Base-by-base conservation (phyloP, 1,140 invertebrate genomes). In the Nylanderia fulva region DNA sequence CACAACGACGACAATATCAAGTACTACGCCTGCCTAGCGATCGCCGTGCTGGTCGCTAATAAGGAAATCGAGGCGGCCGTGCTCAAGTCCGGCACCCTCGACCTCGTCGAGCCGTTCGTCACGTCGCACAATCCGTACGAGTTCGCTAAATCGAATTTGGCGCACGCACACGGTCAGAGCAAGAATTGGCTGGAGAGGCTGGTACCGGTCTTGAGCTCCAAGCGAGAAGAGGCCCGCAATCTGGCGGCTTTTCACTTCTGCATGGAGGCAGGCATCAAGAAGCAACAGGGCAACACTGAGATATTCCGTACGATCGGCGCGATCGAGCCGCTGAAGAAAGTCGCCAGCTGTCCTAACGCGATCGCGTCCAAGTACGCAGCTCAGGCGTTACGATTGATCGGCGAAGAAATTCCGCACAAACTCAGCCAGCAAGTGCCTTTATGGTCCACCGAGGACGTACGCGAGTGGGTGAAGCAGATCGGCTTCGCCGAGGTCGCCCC, bases 171-270 rank as follows among this genome's bases (percentile, higher is more conserved):
- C 90, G 99, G 99, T 2, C 98, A 99, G 93, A 99, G 98, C 90
- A 98, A 98, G 92, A 98, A 98, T 88, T 99, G 99, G 99, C 95
- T 99, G 13, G 96, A 98, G 93, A 96, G 98, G 84, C 95, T 99
- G 52, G 98, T 99, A 0, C 99, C 99, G 0, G 98, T 99, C n/a
- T 94, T 99, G 4, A 98, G 97, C 90, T 99, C 99, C 21, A 98
- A 99, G 93, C 95, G 99, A 74, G 98, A 99, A 92, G 99, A 99
- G 94, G 99, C 99, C 0, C 96, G 99, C 86, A 99, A 99, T 92
- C 94, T 99, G 72, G 99, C 99, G 0, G 99, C 99, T 36, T 99
- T 99, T 94, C 99, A 99, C 93, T 99, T 99, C 93, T 99, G 99
- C 91, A 99, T 99, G 98, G 99, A 99, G 94, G 99, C 99, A 2